Percentiles rank a stretch among this genome's conserved stretches.
Evolutionary conservation across 2,888 invertebrate species (phyloP).

Genomic region (Pardosa pseudoannulata): DNA sequence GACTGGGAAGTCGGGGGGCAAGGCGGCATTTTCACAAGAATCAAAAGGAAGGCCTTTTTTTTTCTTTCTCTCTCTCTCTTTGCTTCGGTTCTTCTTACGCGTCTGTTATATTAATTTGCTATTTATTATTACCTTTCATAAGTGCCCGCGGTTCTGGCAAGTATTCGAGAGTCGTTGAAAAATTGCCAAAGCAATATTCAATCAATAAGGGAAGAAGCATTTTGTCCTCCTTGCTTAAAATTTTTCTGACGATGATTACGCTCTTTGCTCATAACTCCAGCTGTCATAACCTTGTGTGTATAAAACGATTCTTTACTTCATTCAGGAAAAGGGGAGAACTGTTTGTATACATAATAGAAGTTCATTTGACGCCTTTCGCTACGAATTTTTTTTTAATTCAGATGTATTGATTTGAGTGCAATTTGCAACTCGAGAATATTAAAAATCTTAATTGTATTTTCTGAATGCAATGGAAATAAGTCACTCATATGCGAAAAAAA

Average conservation of each 20-base stretch:
- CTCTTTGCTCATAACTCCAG: background rate
- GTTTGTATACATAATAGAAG: background rate
- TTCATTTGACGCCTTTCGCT: background rate
- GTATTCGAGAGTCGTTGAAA: background rate
- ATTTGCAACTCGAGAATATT: too few relatives aligned
- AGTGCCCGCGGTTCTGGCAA: background rate
- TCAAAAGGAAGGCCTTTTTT: constrained; percentile 20
- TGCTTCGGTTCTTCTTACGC: background rate
- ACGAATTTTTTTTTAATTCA: too few relatives aligned
- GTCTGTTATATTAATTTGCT: background rate
- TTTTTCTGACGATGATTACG: background rate
- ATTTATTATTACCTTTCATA: background rate
- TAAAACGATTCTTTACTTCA: background rate
- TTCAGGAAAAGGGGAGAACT: background rate
- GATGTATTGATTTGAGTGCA: too few relatives aligned
- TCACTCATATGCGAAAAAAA: too few relatives aligned
- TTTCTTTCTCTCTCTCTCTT: background rate
- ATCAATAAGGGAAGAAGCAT: background rate
- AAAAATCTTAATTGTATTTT: too few relatives aligned
- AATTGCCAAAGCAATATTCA: background rate
- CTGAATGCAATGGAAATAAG: too few relatives aligned
- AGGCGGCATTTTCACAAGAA: constrained; percentile 19
- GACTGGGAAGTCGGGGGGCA: background rate
- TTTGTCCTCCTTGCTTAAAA: background rate
- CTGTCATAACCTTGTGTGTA: background rate